phyloP scores from a whole-genome alignment of 2,113 vertebrate species.

The Notothenia coriiceps region DNA sequence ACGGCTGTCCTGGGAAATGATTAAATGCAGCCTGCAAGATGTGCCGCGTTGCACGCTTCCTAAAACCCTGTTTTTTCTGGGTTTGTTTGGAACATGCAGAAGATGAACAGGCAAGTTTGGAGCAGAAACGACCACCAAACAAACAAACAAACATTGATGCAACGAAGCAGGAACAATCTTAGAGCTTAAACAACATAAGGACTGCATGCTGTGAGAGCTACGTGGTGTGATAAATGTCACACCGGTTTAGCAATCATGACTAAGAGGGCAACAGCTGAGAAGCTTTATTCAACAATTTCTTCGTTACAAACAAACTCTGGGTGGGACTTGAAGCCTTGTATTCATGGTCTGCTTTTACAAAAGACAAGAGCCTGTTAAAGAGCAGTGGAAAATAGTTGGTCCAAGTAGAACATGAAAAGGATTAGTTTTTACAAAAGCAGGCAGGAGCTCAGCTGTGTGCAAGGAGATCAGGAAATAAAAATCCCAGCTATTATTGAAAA shows the following conservation, averaged over 20 bases:
- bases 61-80: neutral
- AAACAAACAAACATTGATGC: neutral
- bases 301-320: neutral
- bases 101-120: neutral
- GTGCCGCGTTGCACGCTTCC: neutral
- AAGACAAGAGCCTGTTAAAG: neutral
- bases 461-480: neutral
- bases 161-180: neutral
- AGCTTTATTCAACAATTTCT: neutral
- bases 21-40: slow-evolving; percentile 7
- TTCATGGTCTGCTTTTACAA: neutral
- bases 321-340: neutral
- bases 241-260: neutral
- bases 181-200: neutral
- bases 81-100: slow-evolving; percentile 14
- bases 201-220: neutral
- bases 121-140: neutral
- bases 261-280: neutral
- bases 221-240: neutral
- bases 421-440: slow-evolving; percentile 7
- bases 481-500: slow-evolving; percentile 15
- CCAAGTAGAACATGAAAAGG: neutral
- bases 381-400: slow-evolving; percentile 2
- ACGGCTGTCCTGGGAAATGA: slow-evolving; percentile 8
- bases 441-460: slow-evolving; percentile 1